Conservation (phyloP, 2,113 vertebrate species). For the Mesembrinibis cayennensis region DNA sequence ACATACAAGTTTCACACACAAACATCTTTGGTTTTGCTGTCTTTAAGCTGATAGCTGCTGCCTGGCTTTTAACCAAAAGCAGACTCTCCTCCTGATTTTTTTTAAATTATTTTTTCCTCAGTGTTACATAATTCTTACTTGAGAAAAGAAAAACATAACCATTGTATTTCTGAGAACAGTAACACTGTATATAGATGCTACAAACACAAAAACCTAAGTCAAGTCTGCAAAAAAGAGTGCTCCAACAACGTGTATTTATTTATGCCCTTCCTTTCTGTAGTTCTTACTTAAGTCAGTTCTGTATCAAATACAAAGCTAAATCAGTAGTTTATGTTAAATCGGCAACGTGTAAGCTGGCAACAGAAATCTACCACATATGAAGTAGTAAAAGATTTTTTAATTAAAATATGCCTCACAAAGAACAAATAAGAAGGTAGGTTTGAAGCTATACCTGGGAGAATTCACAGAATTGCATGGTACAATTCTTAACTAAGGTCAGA, state of each 20-base stretch:
- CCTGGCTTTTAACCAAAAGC: neutral
- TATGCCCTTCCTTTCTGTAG: neutral
- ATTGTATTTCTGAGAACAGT: neutral
- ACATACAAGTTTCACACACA: neutral
- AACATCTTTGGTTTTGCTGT: neutral
- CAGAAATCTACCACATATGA: neutral
- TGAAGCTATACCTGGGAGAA: neutral
- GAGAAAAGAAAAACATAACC: neutral
- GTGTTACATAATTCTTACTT: neutral
- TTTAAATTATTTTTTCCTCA: neutral
- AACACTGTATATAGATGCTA: neutral
- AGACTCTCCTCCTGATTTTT: neutral
- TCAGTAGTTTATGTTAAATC: neutral
- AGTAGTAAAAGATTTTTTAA: neutral
- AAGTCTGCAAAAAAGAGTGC: neutral
- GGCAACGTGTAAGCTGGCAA: neutral
- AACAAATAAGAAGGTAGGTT: neutral
- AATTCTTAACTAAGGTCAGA: neutral
- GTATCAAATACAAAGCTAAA: neutral
- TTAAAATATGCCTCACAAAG: neutral
- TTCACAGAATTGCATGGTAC: neutral
- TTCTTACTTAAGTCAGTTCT: neutral
- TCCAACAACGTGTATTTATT: neutral
- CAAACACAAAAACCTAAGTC: neutral
- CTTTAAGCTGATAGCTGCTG: neutral